Conservation (phyloP, 2,888 invertebrate genomes). For the Serrognathus titanus region DNA sequence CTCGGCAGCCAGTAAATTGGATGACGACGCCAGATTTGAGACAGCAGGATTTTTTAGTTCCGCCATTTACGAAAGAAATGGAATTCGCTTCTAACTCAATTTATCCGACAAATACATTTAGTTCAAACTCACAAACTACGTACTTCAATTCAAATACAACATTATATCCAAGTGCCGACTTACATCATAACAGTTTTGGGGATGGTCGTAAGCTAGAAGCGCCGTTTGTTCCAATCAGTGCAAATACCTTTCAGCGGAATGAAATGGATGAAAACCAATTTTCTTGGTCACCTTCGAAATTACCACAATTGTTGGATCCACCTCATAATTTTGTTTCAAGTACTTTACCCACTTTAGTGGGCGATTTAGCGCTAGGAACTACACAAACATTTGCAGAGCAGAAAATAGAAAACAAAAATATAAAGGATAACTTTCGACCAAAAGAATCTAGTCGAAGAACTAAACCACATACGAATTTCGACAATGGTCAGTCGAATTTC, state of each 20-base stretch:
- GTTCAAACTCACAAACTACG: conserved; percentile 27
- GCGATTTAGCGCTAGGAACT: conserved; percentile 55
- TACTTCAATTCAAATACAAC: conserved; percentile 34
- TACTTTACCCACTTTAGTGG: conserved; percentile 59
- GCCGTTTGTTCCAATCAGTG: conserved; percentile 19
- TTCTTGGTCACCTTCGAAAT: conserved; percentile 56
- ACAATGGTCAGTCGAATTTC: conserved; percentile 49
- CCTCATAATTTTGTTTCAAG: conserved; percentile 50
- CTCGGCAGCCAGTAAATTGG: conserved; percentile 57
- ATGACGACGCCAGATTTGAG: conserved; percentile 58
- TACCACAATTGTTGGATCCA: conserved; percentile 47
- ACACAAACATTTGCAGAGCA: conserved; percentile 35
- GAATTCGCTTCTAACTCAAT: conserved; percentile 32
- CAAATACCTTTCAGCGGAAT: conserved; percentile 34
- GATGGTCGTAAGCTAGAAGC: conserved; percentile 10
- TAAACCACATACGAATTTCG: conserved; percentile 22
- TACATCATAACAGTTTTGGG: conserved; percentile 19
- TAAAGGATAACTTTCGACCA: conserved; percentile 4
- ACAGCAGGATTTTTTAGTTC: conserved; percentile 48
- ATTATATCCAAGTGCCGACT: conserved; percentile 30
- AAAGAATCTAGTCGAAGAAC: conserved; percentile 20
- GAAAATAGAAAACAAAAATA: conserved; percentile 33
- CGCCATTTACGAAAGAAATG: conserved; percentile 40
- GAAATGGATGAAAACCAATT: conserved; percentile 52
- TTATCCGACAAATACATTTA: conserved; percentile 34